Base-by-base conservation (phyloP, 2,797 vertebrate genomes). In the Siniperca undulata region DNA sequence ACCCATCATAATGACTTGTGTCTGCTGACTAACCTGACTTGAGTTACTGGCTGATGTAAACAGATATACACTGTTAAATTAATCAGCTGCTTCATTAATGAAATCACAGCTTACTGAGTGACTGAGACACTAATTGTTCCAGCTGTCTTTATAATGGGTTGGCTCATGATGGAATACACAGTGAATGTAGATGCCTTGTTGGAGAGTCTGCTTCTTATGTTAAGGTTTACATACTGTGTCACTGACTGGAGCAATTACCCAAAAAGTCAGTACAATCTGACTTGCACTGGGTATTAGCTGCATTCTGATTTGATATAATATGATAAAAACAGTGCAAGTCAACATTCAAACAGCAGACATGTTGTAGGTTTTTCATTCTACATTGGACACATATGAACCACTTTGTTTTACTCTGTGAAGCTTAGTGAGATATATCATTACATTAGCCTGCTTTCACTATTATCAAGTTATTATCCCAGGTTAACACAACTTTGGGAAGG, bases 21-120 rank as follows among this genome's bases (percentile, higher is more conserved):
- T 76, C 55, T 82, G 53, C 74, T 46, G 62, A 78, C 74, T 74
- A 76, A 71, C 83, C 65, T 64, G 59, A 68, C 69, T 19, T 19
- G 69, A 83, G 42, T 61, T 62, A 64, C 36, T 56, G 55, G 38
- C 77, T 78, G 82, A 83, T 79, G 62, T 88, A 77, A 89, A 86
- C 62, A 86, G 77, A 85, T 83, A 82, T n/a, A 73, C 85, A 82
- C 48, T 67, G 56, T 60, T 71, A 24, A 44, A 77, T 70, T 46
- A 86, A 88, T 83, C 34, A 81, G 46, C 48, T 36, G 24, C 65
- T 75, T 77, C 52, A 76, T 76, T 76, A 73, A 60, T 75, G 22
- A 82, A 77, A 75, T 66, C 30, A 22, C 50, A 62, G 67, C 56
- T 65, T 67, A 60, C 34, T 56, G 58, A 83, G 16, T 20, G 78